Percentiles rank a stretch among this genome's conserved stretches.
Conservation (phyloP, 2,888 invertebrate species). For the Labia minor region DNA sequence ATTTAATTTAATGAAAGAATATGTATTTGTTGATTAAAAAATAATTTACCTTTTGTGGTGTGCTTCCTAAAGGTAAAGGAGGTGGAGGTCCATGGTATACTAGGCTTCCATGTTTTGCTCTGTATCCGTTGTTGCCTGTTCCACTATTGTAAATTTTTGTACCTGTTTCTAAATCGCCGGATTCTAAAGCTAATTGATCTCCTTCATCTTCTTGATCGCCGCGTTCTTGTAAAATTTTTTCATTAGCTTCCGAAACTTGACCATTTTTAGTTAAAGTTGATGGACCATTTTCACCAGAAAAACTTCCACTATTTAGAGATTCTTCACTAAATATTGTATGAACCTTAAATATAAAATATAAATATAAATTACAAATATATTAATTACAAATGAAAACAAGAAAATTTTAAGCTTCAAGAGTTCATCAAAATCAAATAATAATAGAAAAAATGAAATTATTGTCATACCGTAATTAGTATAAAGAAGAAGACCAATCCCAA, state of each 20-base stretch:
- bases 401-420: too few relatives aligned
- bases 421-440: too few relatives aligned
- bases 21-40: too few relatives aligned
- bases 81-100: constrained; percentile 63
- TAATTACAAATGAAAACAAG: too few relatives aligned
- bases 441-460: too few relatives aligned
- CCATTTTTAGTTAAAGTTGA: constrained; percentile 3
- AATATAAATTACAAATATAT: constrained; percentile 19
- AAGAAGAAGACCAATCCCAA: too few relatives aligned
- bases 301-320: constrained; percentile 54
- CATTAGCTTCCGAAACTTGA: constrained; percentile 25
- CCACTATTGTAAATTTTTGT: constrained; percentile 40
- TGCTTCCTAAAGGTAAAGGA: constrained; percentile 46
- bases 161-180: constrained; percentile 45
- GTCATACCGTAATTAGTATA: too few relatives aligned
- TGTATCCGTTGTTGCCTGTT: constrained; percentile 32
- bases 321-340: constrained; percentile 37
- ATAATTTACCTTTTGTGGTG: constrained; percentile 29
- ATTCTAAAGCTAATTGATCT: constrained; percentile 64
- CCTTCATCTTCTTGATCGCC: constrained; percentile 48
- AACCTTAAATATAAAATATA: constrained; percentile 20
- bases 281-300: constrained; percentile 38
- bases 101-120: constrained; percentile 41
- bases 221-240: constrained; percentile 38
- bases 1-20: too few relatives aligned